Evolutionary conservation across 2,797 vertebrate genomes (phyloP).

Genomic region (Acanthurus lineatus): DNA sequence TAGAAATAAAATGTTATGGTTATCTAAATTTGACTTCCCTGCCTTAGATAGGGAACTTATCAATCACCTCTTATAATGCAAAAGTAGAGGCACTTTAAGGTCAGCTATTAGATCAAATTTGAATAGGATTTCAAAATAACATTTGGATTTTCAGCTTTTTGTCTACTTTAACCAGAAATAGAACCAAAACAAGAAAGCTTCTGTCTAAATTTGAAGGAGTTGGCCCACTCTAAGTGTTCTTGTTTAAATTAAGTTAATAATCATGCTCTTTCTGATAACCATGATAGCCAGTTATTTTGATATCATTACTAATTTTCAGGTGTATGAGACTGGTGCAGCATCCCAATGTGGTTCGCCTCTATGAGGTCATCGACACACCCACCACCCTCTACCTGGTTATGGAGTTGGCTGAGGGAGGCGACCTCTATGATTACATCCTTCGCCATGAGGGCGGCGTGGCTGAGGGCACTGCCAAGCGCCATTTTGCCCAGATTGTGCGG

Average conservation of each 20-base stretch:
- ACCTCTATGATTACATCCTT: conserved; percentile 93
- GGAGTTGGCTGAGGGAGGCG: conserved; percentile 91
- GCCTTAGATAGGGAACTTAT: too few relatives aligned
- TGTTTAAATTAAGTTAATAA: background rate
- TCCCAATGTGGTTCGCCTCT: conserved; percentile 92
- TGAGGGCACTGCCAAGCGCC: conserved; percentile 87
- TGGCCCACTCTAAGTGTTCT: background rate
- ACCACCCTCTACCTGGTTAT: conserved; percentile 92
- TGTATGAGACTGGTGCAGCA: conserved; percentile 94
- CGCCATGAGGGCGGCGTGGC: conserved; percentile 89
- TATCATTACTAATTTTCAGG: conserved; percentile 32
- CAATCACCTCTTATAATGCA: too few relatives aligned
- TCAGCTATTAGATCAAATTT: background rate
- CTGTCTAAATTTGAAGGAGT: background rate
- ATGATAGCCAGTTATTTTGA: background rate
- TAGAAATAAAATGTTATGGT: too few relatives aligned
- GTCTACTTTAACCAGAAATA: conserved; percentile 10
- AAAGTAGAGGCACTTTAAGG: too few relatives aligned
- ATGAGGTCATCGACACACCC: conserved; percentile 92
- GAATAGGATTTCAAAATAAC: conserved; percentile 11
- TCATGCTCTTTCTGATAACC: background rate
- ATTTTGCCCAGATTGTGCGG: conserved; percentile 90
- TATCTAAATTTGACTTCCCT: too few relatives aligned
- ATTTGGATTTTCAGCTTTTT: background rate
- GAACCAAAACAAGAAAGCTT: background rate